Percentiles rank a stretch among this genome's conserved stretches.
Evolutionary conservation across 2,113 vertebrate species (phyloP).

Genomic region (Hypocryptadius cinnamomeus): DNA sequence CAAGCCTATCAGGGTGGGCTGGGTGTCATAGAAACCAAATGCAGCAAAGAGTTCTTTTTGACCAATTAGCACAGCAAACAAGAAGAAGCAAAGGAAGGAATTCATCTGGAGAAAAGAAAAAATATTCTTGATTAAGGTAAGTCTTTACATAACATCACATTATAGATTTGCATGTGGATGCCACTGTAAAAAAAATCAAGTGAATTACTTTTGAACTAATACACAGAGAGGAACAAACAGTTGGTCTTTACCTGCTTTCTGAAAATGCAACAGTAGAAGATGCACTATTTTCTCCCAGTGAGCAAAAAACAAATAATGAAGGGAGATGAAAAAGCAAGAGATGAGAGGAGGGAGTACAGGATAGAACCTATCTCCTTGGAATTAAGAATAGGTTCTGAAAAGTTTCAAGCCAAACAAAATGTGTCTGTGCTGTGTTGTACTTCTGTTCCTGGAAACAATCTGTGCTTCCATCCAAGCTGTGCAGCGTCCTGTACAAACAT

Average conservation of each 20-base stretch:
- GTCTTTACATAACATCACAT: background rate
- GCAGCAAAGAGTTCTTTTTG: conserved; percentile 92
- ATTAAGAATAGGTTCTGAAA: background rate
- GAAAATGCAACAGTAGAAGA: background rate
- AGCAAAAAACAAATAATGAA: background rate
- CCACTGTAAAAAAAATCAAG: background rate
- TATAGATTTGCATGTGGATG: background rate
- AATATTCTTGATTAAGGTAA: background rate
- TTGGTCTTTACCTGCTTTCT: background rate
- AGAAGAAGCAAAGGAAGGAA: conserved; percentile 95
- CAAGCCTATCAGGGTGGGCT: conserved; percentile 94
- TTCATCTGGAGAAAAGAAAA: conserved; percentile 82
- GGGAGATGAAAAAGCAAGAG: background rate
- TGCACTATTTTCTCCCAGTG: background rate
- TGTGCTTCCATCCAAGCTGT: background rate
- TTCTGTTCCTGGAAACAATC: background rate
- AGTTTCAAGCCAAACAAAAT: background rate
- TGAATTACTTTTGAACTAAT: background rate
- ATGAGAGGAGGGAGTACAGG: background rate
- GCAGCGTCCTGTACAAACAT: rapidly evolving
- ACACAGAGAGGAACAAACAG: background rate
- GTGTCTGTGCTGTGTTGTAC: background rate
- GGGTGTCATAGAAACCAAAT: conserved; percentile 90
- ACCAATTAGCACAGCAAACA: conserved; percentile 93
- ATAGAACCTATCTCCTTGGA: background rate